These are phyloP conservation scores for Clarias gariepinus DNA, from an alignment of 2,113 vertebrate genomes.

Conservation along the genomic window DNA sequence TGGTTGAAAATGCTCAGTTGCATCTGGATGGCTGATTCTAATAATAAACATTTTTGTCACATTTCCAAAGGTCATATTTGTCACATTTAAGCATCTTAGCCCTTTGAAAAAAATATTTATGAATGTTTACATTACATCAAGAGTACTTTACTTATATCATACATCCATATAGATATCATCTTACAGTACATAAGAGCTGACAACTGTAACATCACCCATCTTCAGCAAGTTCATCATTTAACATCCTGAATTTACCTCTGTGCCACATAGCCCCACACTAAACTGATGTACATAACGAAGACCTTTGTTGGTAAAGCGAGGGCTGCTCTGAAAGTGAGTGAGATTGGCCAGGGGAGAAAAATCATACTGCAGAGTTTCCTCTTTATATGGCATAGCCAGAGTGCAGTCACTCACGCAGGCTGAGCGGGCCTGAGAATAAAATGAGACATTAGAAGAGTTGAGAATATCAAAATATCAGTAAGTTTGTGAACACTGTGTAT, in stretches of 20 bases:
- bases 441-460: not conserved
- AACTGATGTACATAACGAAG: constrained; percentile 86
- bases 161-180: not conserved
- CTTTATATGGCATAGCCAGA: constrained; percentile 60
- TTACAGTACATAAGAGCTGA: not conserved
- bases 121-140: no score
- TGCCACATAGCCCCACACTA: constrained; percentile 84
- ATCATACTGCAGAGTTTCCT: constrained; percentile 73
- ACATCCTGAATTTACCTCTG: constrained; percentile 71
- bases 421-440: constrained; percentile 74
- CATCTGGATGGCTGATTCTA: not conserved
- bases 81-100: not conserved
- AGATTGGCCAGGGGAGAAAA: constrained; percentile 77
- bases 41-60: not conserved
- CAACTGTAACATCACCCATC: not conserved
- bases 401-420: constrained; percentile 86
- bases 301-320: constrained; percentile 89
- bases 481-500: not conserved
- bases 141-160: not conserved
- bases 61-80: not conserved
- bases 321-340: constrained; percentile 69
- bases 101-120: not conserved
- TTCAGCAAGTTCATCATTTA: not conserved
- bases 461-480: not conserved
- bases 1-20: not conserved